Conservation (phyloP, 2,113 vertebrate genomes). For the Vombatus ursinus region DNA sequence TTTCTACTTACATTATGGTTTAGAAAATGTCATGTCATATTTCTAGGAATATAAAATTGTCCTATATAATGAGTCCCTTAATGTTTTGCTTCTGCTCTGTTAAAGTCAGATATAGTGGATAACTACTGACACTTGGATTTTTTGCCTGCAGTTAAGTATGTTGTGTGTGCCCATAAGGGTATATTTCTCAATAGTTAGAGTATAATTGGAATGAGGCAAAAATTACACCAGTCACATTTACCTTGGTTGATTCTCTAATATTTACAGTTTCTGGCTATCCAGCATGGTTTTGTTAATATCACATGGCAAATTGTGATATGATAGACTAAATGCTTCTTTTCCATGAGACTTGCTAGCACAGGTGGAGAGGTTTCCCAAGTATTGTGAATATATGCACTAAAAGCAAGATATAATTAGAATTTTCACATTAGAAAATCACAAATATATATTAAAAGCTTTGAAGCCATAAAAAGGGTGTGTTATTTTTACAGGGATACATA, state of each 20-base stretch:
- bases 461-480: neutral
- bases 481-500: slow-evolving; percentile 23
- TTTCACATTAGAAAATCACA: slow-evolving; percentile 58
- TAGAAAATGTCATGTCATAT: slow-evolving; percentile 4
- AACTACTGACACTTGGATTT: slow-evolving; percentile 1
- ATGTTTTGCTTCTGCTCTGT: neutral
- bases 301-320: slow-evolving; percentile 48
- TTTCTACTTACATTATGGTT: slow-evolving; percentile 4
- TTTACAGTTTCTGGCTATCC: slow-evolving; percentile 67
- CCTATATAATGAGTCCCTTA: neutral
- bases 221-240: slow-evolving; percentile 27
- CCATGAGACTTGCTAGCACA: slow-evolving; percentile 37
- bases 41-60: slow-evolving; percentile 17
- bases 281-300: slow-evolving; percentile 55
- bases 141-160: neutral
- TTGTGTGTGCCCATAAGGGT: slow-evolving; percentile 30
- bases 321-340: slow-evolving; percentile 73
- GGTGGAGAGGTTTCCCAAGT: slow-evolving; percentile 34
- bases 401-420: slow-evolving; percentile 57
- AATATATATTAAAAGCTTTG: slow-evolving; percentile 50
- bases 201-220: neutral
- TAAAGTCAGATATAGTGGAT: neutral
- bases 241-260: slow-evolving; percentile 54
- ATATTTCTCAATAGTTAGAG: slow-evolving; percentile 2
- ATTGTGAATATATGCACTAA: slow-evolving; percentile 36